Percentiles rank a stretch among this genome's conserved stretches.
These are phyloP conservation scores for Paramuricea clavata DNA, from an alignment of 92 coral and sea anemone species.

Conservation along the genomic window DNA sequence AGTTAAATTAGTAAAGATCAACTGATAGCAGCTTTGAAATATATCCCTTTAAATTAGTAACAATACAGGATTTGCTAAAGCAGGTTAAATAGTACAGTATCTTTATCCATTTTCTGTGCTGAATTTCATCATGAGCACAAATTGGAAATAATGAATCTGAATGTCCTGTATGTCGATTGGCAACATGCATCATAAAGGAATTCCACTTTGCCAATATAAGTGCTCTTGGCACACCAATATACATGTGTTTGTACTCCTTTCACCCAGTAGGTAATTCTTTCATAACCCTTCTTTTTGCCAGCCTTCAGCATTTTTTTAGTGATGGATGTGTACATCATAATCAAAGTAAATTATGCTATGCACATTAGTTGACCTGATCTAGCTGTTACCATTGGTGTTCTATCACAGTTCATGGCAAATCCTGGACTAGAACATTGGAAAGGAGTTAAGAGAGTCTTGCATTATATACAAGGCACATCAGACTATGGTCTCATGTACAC, in stretches of 20 bases:
- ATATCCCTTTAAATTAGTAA: too few relatives aligned
- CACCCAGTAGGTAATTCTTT: slow-evolving; percentile 6
- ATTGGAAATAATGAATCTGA: too few relatives aligned
- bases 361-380: slow-evolving; percentile 26
- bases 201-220: slow-evolving; percentile 47
- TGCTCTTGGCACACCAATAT: slow-evolving; percentile 42
- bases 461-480: slow-evolving; percentile 5
- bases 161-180: slow-evolving; percentile 33
- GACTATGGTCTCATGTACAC: slow-evolving; percentile 12
- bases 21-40: too few relatives aligned
- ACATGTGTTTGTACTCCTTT: slow-evolving; percentile 36
- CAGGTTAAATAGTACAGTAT: slow-evolving; percentile 17
- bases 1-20: too few relatives aligned
- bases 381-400: slow-evolving; percentile 42
- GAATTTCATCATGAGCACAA: slow-evolving; percentile 24
- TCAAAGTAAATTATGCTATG: slow-evolving; percentile 31
- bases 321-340: background rate
- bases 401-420: slow-evolving; percentile 32
- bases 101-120: slow-evolving; percentile 43
- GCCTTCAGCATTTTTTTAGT: slow-evolving; percentile 29
- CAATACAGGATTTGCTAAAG: background rate
- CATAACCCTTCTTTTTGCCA: slow-evolving; percentile 10
- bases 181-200: slow-evolving; percentile 51
- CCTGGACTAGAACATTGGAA: background rate
- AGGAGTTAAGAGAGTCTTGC: slow-evolving; percentile 4